Evolutionary conservation across 2,888 invertebrate genomes (phyloP).

Genomic region (Scaptomyza reducta): DNA sequence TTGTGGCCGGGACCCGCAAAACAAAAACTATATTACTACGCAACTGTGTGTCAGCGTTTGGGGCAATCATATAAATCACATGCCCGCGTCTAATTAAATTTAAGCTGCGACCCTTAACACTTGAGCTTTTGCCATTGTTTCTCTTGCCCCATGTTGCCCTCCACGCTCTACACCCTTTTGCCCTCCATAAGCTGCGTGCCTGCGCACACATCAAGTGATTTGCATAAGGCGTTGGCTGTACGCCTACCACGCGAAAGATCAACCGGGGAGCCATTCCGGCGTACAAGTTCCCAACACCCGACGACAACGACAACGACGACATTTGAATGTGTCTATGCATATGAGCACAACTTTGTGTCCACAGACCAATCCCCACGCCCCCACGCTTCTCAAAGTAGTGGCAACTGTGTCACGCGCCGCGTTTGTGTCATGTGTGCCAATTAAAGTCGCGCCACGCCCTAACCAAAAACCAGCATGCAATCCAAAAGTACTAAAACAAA

Average conservation of each 20-base stretch:
- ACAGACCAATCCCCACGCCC: constrained; percentile 5
- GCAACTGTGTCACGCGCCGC: constrained; percentile 72
- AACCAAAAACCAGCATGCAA: constrained; percentile 14
- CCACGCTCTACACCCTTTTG: constrained; percentile 22
- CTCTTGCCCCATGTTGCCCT: constrained; percentile 17
- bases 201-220: constrained; percentile 63
- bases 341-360: constrained; percentile 56
- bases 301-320: constrained; percentile 19
- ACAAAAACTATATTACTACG: constrained; percentile 24
- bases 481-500: constrained; percentile 14
- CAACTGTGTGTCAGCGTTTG: constrained; percentile 19
- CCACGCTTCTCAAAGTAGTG: constrained; percentile 30
- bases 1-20: constrained; percentile 3
- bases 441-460: constrained; percentile 67
- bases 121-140: constrained; percentile 64
- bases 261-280: constrained; percentile 69
- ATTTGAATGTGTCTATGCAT: constrained; percentile 68
- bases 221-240: constrained; percentile 67
- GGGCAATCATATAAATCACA: constrained; percentile 82
- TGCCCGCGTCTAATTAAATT: constrained; percentile 83
- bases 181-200: constrained; percentile 38
- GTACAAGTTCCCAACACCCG: constrained; percentile 28
- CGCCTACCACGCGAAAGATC: constrained; percentile 75
- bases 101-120: constrained; percentile 81
- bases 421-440: constrained; percentile 74